phyloP scores from a whole-genome alignment of 2,888 invertebrate species.

The Trachelus troglodyta region DNA sequence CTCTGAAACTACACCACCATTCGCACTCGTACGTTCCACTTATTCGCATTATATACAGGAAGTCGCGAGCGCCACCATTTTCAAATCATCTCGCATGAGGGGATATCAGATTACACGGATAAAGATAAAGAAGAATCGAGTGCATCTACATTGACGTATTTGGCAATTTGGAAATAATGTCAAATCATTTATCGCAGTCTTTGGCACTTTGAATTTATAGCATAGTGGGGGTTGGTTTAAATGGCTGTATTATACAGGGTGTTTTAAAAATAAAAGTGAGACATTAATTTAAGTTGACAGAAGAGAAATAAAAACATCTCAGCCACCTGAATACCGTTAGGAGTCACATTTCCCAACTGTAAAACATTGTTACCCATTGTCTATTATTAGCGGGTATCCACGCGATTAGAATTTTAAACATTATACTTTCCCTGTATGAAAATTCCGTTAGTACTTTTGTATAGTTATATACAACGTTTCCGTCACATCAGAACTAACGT shows the following conservation, averaged over 20 bases:
- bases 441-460: background rate
- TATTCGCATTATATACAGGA: background rate
- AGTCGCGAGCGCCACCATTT: background rate
- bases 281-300: background rate
- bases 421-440: background rate
- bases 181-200: background rate
- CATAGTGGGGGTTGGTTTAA: background rate
- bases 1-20: conserved; percentile 37
- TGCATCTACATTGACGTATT: background rate
- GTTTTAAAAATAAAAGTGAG: background rate
- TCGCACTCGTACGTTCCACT: conserved; percentile 11
- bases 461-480: background rate
- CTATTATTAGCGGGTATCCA: background rate
- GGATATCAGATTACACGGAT: background rate
- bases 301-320: background rate
- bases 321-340: background rate
- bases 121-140: background rate
- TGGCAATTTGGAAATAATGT: background rate
- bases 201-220: background rate
- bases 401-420: background rate
- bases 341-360: background rate
- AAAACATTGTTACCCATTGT: background rate
- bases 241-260: background rate
- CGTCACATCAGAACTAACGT: background rate
- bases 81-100: background rate